Evolutionary conservation across 2,888 invertebrate genomes (phyloP).

Genomic region (Andrena marginata): DNA sequence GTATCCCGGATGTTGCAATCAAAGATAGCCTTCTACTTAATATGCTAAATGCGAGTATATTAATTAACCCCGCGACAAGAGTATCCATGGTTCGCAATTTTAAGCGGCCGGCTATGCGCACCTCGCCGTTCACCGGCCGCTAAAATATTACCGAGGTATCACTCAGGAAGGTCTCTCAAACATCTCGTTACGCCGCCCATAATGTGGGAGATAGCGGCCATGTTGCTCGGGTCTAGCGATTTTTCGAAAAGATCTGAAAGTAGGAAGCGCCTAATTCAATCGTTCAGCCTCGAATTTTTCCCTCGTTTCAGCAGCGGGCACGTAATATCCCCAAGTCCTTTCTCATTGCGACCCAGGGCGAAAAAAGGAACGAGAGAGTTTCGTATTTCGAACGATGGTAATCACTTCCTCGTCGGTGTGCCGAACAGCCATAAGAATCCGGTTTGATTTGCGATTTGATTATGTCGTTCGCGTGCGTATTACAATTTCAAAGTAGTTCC

Average conservation of each 20-base stretch:
- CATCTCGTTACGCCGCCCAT: slow-evolving; percentile 42
- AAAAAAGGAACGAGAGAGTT: slow-evolving; percentile 62
- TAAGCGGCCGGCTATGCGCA: not conserved
- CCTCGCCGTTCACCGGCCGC: slow-evolving; percentile 29
- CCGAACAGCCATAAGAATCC: slow-evolving; percentile 72
- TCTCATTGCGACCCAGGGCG: slow-evolving; percentile 64
- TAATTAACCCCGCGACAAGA: slow-evolving; percentile 38
- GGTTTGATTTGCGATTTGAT: slow-evolving; percentile 77
- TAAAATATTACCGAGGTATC: slow-evolving; percentile 41
- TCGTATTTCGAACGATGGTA: slow-evolving; percentile 73
- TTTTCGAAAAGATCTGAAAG: slow-evolving; percentile 64
- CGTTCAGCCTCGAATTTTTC: slow-evolving; percentile 59
- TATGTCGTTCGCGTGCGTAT: slow-evolving; percentile 78
- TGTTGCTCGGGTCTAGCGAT: slow-evolving; percentile 26
- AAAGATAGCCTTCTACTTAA: slow-evolving; percentile 21
- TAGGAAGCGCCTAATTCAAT: slow-evolving; percentile 64
- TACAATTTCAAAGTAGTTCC: slow-evolving; percentile 78
- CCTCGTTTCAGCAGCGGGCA: slow-evolving; percentile 26
- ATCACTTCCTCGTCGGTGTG: slow-evolving; percentile 80
- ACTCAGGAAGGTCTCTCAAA: slow-evolving; percentile 34
- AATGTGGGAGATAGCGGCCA: not conserved
- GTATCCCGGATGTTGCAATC: slow-evolving; percentile 9
- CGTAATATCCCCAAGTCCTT: slow-evolving; percentile 63
- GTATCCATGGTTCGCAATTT: slow-evolving; percentile 3
- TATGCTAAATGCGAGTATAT: slow-evolving; percentile 9